Evolutionary conservation across 2,113 vertebrate species (phyloP).

Genomic region (Mesocricetus auratus): DNA sequence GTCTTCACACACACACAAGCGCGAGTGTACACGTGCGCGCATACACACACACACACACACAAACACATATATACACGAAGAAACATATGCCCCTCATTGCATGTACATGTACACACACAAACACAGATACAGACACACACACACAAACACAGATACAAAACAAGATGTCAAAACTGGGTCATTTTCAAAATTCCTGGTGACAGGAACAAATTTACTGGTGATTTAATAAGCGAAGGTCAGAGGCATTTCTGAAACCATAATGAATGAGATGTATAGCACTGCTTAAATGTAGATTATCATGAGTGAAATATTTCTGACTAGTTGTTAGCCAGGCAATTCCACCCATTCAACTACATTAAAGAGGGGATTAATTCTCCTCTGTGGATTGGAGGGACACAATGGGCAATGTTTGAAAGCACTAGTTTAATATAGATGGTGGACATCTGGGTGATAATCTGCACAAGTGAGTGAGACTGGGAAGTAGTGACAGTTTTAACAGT

Average conservation of each 20-base stretch:
- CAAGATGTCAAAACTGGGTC: not conserved
- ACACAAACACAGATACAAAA: not conserved
- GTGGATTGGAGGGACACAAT: rapidly evolving
- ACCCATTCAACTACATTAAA: not conserved
- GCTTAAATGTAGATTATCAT: not conserved
- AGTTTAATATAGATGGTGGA: not conserved
- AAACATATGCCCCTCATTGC: no score
- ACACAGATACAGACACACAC: no score
- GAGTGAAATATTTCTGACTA: not conserved
- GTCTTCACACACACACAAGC: not conserved
- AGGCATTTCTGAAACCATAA: not conserved
- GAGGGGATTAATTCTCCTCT: not conserved
- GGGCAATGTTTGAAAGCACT: not conserved
- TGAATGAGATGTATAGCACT: not conserved
- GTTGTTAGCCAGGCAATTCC: not conserved
- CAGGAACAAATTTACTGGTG: not conserved
- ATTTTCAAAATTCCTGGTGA: constrained; percentile 25
- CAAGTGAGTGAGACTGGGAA: no score
- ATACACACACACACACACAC: not conserved
- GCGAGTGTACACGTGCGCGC: no score
- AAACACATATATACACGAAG: rapidly evolving
- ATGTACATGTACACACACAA: no score
- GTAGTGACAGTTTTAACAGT: no score
- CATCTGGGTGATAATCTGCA: not conserved
- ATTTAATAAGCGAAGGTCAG: not conserved